Conservation (phyloP, 1,140 invertebrate species). For the Caenorhabditis briggsae region DNA sequence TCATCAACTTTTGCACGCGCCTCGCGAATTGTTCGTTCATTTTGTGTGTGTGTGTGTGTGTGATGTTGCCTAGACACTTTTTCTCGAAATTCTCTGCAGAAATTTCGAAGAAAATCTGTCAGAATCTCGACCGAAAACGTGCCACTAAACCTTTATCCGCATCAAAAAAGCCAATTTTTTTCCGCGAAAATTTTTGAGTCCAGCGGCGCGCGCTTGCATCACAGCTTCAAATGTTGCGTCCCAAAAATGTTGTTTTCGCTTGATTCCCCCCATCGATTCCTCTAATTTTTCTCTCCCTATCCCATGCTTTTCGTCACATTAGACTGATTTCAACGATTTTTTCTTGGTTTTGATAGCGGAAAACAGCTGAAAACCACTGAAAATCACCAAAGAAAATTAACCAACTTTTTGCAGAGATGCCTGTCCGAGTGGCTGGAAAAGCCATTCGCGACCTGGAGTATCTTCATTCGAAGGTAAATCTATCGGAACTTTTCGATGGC, state of each 20-base stretch:
- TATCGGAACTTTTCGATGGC: slow-evolving; percentile 1
- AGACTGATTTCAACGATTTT: background rate
- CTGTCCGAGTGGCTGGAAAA: slow-evolving; percentile 46
- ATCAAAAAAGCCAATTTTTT: background rate
- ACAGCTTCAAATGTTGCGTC: slow-evolving; percentile 7
- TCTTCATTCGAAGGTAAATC: slow-evolving; percentile 24
- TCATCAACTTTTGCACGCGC: slow-evolving; percentile 25
- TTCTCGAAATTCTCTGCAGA: background rate
- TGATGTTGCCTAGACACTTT: background rate
- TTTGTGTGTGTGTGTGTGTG: background rate
- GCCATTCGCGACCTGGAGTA: slow-evolving; percentile 34
- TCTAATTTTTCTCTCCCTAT: background rate
- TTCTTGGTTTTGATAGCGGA: too few species aligned
- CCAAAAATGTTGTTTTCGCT: slow-evolving; percentile 33
- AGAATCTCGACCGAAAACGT: too few species aligned
- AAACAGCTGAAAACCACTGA: background rate
- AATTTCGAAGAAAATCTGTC: background rate
- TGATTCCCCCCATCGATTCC: slow-evolving; percentile 25
- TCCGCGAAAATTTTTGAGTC: background rate
- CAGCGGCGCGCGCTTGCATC: background rate
- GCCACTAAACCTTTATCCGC: background rate
- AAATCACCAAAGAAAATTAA: background rate
- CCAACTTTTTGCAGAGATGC: background rate
- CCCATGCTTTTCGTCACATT: background rate
- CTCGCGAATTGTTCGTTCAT: slow-evolving; percentile 32